Percentiles rank a stretch among this genome's conserved stretches.
phyloP scores from a whole-genome alignment of 2,888 invertebrate species.

The Diarsia rubi region DNA sequence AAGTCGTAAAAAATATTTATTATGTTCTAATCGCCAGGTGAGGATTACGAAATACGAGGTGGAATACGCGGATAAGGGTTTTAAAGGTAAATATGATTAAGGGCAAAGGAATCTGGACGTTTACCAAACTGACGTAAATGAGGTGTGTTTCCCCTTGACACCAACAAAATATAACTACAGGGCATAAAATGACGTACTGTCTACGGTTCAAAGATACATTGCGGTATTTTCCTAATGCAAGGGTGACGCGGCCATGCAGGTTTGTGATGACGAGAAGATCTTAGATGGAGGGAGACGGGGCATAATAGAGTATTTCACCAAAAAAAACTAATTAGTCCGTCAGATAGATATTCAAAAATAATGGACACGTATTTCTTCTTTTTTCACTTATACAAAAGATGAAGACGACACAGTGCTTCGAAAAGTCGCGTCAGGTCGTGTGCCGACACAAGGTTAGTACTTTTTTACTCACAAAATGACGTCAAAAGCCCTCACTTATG shows the following conservation, averaged over 20 bases:
- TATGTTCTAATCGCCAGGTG: background rate
- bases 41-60: no score
- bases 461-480: no score
- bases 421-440: no score
- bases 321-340: no score
- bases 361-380: no score
- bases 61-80: slow-evolving; percentile 2
- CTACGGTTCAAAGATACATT: slow-evolving; percentile 21
- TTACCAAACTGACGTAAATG: slow-evolving; percentile 6
- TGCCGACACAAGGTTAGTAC: no score
- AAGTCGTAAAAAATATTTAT: background rate
- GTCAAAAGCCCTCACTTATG: no score
- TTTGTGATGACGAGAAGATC: background rate
- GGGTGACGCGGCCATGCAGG: slow-evolving; percentile 9
- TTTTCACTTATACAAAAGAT: no score
- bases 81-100: background rate
- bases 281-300: background rate
- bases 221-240: slow-evolving; percentile 13
- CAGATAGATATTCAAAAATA: no score
- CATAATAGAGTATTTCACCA: no score
- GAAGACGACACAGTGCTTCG: no score
- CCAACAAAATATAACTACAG: background rate
- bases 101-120: background rate
- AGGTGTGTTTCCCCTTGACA: slow-evolving; percentile 36
- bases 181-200: background rate